Evolutionary conservation across 2,797 vertebrate genomes (phyloP).

Genomic region (Acanthurus lineatus): DNA sequence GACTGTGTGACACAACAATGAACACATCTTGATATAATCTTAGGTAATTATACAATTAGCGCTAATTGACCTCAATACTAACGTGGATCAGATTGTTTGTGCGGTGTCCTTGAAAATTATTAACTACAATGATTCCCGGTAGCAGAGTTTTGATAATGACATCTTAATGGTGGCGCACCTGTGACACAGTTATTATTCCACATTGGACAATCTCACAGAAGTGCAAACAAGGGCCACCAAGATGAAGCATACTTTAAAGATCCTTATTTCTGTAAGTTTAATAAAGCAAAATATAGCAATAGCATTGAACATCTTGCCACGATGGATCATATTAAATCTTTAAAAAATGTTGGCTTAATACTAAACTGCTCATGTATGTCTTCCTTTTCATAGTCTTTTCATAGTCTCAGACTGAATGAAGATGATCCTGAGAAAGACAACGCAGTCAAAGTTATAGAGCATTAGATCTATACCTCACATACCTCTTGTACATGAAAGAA

Average conservation of each 20-base stretch:
- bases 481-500: conserved; percentile 2
- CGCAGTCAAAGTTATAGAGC: conserved; percentile 13
- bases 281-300: conserved; percentile 10
- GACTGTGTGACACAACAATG: conserved; percentile 45
- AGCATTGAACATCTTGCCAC: conserved; percentile 10
- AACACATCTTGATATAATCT: conserved; percentile 61
- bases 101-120: conserved; percentile 53
- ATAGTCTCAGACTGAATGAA: conserved; percentile 50
- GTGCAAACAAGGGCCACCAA: conserved; percentile 34
- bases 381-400: conserved; percentile 22
- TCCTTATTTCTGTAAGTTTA: conserved; percentile 8
- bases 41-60: conserved; percentile 65
- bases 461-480: conserved; percentile 31
- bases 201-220: conserved; percentile 40
- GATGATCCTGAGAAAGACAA: conserved; percentile 49
- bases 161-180: conserved; percentile 54
- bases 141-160: conserved; percentile 43
- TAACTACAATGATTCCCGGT: conserved; percentile 22
- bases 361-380: conserved; percentile 35
- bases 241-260: conserved; percentile 19
- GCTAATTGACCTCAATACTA: conserved; percentile 52
- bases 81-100: conserved; percentile 47
- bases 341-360: conserved; percentile 11
- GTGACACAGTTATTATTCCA: conserved; percentile 36
- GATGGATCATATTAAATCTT: conserved; percentile 23